Evolutionary conservation across 2,113 vertebrate species (phyloP).

Genomic region (Antechinus flavipes): DNA sequence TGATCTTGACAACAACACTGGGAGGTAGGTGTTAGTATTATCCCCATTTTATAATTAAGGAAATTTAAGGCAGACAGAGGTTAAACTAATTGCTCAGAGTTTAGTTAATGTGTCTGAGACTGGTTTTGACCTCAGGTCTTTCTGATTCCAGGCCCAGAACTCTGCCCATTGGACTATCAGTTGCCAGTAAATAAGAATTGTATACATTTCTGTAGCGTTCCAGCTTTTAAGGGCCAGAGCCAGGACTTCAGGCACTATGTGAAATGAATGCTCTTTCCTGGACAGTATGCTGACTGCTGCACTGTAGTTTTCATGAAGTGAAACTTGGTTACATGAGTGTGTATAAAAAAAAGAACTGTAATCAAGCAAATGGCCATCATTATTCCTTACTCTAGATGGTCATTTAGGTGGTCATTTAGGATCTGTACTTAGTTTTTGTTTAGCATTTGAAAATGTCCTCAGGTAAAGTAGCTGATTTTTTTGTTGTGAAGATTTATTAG

Average conservation of each 20-base stretch:
- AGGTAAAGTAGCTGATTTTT: not conserved
- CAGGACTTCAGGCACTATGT: not conserved
- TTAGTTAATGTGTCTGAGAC: not conserved
- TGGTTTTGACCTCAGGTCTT: not conserved
- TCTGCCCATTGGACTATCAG: not conserved
- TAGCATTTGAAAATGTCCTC: not conserved
- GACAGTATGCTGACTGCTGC: not conserved
- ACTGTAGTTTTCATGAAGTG: not conserved
- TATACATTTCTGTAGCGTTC: not conserved
- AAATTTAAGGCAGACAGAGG: not conserved
- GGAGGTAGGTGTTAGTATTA: not conserved
- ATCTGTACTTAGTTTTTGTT: not conserved
- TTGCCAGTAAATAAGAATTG: not conserved
- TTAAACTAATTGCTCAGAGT: not conserved
- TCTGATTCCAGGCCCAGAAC: not conserved
- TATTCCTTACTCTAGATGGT: not conserved
- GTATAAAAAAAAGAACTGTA: not conserved
- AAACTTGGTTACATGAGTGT: not conserved
- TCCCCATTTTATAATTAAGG: not conserved
- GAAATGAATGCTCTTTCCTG: not conserved
- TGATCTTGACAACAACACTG: not conserved
- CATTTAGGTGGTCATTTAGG: too few relatives aligned
- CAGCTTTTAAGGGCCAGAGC: not conserved
- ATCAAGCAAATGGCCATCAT: not conserved
- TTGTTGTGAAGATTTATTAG: fast-evolving